Conservation (phyloP, 2,888 invertebrate species). For the Halictus ligatus region DNA sequence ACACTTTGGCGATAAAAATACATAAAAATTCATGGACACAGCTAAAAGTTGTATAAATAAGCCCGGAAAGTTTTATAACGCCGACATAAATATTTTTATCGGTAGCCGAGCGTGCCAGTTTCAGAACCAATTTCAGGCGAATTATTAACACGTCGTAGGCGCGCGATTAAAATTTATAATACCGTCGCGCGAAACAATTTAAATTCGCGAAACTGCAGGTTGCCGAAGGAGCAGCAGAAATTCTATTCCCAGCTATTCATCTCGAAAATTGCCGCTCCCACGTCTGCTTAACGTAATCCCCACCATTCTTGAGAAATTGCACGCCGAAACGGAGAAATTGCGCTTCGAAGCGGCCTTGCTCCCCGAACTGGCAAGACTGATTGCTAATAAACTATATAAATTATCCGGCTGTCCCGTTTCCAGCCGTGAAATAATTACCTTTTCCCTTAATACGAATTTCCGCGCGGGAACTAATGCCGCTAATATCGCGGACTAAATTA, state of each 20-base stretch:
- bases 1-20: neutral
- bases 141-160: neutral
- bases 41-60: neutral
- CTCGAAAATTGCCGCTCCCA: constrained; percentile 29
- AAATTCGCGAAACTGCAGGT: neutral
- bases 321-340: constrained; percentile 33
- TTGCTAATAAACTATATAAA: constrained; percentile 19
- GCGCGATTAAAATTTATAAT: neutral
- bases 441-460: neutral
- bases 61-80: neutral
- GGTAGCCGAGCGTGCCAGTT: neutral
- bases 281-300: constrained; percentile 23
- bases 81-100: neutral
- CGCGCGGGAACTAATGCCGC: neutral
- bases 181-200: neutral
- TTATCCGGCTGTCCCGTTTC: neutral
- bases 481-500: neutral
- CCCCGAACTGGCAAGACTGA: constrained; percentile 21
- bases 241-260: constrained; percentile 27
- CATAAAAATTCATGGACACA: neutral
- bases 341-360: neutral
- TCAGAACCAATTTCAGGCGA: neutral
- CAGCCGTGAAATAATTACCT: neutral
- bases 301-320: constrained; percentile 44
- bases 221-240: neutral